Evolutionary conservation across 2,113 vertebrate genomes (phyloP).

Genomic region (Poecile atricapillus): DNA sequence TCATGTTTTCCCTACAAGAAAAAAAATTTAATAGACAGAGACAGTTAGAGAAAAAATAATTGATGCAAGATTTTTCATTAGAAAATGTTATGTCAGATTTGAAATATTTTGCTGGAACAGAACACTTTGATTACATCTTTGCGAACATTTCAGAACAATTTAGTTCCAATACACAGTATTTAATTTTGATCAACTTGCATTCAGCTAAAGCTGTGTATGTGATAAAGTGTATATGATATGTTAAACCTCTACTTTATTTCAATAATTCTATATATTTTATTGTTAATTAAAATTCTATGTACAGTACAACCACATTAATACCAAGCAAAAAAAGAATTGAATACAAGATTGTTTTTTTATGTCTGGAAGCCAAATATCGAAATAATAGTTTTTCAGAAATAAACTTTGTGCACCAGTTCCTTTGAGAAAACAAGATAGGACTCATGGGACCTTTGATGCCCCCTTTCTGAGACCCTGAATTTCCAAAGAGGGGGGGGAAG

Average conservation of each 20-base stretch:
- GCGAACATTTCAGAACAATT: neutral
- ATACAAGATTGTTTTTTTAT: neutral
- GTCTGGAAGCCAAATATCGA: neutral
- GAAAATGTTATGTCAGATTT: neutral
- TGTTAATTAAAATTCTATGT: neutral
- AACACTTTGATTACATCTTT: neutral
- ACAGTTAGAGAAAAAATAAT: neutral
- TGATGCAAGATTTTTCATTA: neutral
- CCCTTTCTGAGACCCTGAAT: neutral
- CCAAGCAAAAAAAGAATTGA: neutral
- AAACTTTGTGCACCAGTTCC: neutral
- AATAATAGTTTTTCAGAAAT: neutral
- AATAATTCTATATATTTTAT: neutral
- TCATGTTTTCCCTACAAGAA: neutral
- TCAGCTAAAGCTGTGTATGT: neutral
- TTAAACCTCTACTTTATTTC: neutral
- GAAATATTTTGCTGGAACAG: neutral
- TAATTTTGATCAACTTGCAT: neutral
- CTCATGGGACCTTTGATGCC: neutral
- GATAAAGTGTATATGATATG: neutral
- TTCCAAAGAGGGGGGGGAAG: neutral
- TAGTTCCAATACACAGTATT: neutral
- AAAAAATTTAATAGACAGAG: neutral
- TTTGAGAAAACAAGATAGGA: neutral
- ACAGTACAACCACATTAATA: neutral